Base-by-base conservation (phyloP, 2,888 invertebrate species). In the Nipponacmea schrenckii region DNA sequence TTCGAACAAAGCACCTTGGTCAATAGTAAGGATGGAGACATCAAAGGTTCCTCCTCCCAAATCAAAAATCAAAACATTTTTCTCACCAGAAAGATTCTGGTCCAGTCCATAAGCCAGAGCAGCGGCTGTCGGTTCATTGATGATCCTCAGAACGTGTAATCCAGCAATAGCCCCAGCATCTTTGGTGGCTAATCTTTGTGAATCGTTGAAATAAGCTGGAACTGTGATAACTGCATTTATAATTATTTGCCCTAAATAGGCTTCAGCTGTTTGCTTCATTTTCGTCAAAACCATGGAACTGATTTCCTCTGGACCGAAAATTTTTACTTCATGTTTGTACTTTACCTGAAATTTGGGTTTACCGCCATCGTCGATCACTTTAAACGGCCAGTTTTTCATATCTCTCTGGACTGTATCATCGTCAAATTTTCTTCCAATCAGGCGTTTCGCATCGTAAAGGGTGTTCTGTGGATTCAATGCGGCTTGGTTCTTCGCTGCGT, bases 271-370 rank as follows among this genome's bases (percentile, higher is more conserved):
- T 70, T 85, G 83, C 92, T 94, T 95, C 96, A 96, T 96, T 88
- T 96, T 96, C 27, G 92, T 93, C 79, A 96, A 91, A 68, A 96
- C 95, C 95, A 96, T 95, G 65, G 95, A 95, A 86, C 94, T 94
- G 79, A 96, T 93, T 90, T 96, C 95, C 89, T 96, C 95, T 0
- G 95, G 95, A 89, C 93, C 93, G 91, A 95, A 95, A 50, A 92
- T 92, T 89, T 96, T 96, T 74, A 90, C 90, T 90, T 96, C 95
- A 62, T 95, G 96, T 87, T 95, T 95, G 91, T 74, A 81, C 65
- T 83, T 83, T 24, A 84, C 87, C 72, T 83, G 75, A 17, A 86
- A 77, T 45, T 81, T 83, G 12, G 86, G 85, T 66, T 82, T 81
- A 12, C 76, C 77, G 10, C 79, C 79, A 39, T 81, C 83, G 63